phyloP scores from a whole-genome alignment of 2,888 invertebrate genomes.

The Athalia circularis region DNA sequence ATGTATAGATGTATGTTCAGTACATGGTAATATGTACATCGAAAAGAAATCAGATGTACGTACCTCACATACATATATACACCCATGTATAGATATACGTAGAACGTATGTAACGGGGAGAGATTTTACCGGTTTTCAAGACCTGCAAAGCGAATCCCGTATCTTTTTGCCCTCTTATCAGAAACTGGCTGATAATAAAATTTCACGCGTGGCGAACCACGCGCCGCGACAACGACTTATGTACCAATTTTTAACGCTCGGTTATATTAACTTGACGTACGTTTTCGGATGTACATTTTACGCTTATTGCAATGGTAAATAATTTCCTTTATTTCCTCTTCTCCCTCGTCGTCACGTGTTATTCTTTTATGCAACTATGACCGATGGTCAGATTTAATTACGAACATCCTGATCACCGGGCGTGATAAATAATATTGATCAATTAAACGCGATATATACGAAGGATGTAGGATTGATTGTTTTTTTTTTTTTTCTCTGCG shows the following conservation, averaged over 20 bases:
- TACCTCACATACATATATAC: background rate
- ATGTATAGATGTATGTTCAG: too few species aligned
- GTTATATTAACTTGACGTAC: constrained; percentile 22
- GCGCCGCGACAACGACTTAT: background rate
- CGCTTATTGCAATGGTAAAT: background rate
- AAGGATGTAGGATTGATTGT: too few species aligned
- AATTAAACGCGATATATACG: too few species aligned
- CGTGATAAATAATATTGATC: too few species aligned
- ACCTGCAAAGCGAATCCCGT: constrained; percentile 15
- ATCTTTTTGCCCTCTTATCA: constrained; percentile 21
- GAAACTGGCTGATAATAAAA: constrained; percentile 32
- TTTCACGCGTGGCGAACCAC: constrained; percentile 40
- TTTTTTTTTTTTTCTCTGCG: too few species aligned
- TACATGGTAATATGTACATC: too few species aligned
- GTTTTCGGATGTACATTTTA: too few species aligned
- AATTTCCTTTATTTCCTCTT: background rate
- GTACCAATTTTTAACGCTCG: background rate
- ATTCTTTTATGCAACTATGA: too few species aligned
- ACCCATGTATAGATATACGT: background rate
- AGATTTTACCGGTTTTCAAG: constrained; percentile 31
- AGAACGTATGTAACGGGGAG: background rate
- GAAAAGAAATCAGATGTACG: too few species aligned
- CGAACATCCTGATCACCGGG: too few species aligned
- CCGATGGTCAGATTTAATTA: too few species aligned
- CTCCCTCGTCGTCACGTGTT: background rate